phyloP scores from a whole-genome alignment of 2,888 invertebrate species.

The Empis stercorea region DNA sequence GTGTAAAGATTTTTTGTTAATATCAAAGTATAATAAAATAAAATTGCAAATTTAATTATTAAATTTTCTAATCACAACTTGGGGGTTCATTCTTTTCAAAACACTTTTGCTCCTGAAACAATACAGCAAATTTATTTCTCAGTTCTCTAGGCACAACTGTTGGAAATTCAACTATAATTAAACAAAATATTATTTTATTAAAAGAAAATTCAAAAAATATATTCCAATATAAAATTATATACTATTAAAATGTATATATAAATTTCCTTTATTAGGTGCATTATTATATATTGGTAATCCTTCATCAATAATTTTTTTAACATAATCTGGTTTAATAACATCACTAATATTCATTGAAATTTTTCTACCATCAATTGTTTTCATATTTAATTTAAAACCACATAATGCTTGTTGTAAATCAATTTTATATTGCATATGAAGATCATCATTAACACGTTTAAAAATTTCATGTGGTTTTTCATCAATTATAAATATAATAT shows the following conservation, averaged over 20 bases:
- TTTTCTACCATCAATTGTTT: conserved; percentile 56
- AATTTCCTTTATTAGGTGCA: conserved; percentile 46
- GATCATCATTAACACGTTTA: conserved; percentile 51
- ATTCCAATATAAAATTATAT: conserved; percentile 5
- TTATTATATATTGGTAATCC: conserved; percentile 57
- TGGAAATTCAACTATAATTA: conserved; percentile 27
- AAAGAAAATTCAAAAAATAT: not conserved
- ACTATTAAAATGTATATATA: conserved; percentile 53
- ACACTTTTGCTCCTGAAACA: conserved; percentile 26
- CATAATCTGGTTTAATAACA: conserved; percentile 54
- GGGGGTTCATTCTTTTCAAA: too few species aligned
- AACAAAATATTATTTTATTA: not conserved
- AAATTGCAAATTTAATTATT: too few species aligned
- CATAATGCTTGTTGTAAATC: conserved; percentile 57
- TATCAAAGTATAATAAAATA: too few species aligned
- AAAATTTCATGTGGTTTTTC: conserved; percentile 58
- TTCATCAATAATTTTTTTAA: conserved; percentile 55
- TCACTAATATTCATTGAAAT: conserved; percentile 58
- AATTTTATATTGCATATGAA: conserved; percentile 47
- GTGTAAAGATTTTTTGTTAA: too few species aligned
- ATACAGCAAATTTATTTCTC: conserved; percentile 36
- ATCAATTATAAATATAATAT: conserved; percentile 60
- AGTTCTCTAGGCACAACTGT: conserved; percentile 38
- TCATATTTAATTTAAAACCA: conserved; percentile 51
- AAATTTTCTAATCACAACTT: too few species aligned